These are phyloP conservation scores for Andrena camellia DNA, from an alignment of 2,888 invertebrate species.

Conservation along the genomic window DNA sequence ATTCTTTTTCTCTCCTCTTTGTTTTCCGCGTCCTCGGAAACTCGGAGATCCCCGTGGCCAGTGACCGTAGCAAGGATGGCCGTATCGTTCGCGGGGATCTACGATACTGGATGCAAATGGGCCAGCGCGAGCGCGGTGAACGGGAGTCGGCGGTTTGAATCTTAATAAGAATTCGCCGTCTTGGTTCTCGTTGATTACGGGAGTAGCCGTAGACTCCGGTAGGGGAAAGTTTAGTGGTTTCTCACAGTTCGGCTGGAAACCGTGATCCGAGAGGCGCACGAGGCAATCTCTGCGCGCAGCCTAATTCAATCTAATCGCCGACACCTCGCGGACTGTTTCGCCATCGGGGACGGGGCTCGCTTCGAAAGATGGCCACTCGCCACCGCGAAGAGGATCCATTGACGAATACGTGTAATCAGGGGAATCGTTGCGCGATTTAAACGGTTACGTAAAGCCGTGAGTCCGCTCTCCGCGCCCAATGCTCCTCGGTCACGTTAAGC, in stretches of 20 bases:
- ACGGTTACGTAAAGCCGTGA: conserved; percentile 55
- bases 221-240: conserved; percentile 75
- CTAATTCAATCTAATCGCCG: conserved; percentile 73
- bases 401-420: conserved; percentile 60
- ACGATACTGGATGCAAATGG: conserved; percentile 57
- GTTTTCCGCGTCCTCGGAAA: conserved; percentile 37
- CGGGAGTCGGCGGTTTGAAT: conserved; percentile 48
- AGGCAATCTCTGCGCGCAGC: conserved; percentile 60
- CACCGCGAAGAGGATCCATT: conserved; percentile 46
- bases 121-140: conserved; percentile 14
- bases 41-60: conserved; percentile 2
- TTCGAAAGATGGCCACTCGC: conserved; percentile 60
- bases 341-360: conserved; percentile 44
- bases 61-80: conserved; percentile 25
- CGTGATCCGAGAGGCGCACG: conserved; percentile 62
- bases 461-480: background rate
- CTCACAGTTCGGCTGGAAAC: conserved; percentile 71
- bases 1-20: conserved; percentile 17
- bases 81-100: conserved; percentile 40
- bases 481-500: background rate
- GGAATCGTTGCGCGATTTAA: conserved; percentile 48
- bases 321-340: conserved; percentile 64
- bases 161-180: conserved; percentile 63
- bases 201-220: conserved; percentile 46
- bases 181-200: conserved; percentile 62